phyloP scores from a whole-genome alignment of 2,888 invertebrate genomes.

The Hyposoter dolosus region DNA sequence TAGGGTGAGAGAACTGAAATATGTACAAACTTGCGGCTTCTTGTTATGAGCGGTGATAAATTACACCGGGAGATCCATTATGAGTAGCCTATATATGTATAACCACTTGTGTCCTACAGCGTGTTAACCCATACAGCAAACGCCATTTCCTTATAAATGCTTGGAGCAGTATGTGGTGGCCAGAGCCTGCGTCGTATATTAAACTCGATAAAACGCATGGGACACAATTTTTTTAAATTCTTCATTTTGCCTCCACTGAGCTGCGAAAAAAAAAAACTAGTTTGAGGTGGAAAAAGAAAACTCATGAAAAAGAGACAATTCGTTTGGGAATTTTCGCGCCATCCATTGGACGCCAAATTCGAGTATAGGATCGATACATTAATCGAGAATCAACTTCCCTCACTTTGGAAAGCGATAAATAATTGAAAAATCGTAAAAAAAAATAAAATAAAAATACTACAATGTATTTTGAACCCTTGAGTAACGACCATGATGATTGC shows the following conservation, averaged over 20 bases:
- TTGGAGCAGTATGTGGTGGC: neutral
- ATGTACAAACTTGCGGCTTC: slow-evolving; percentile 82
- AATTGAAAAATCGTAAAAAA: no score
- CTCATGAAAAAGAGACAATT: neutral
- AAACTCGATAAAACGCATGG: slow-evolving; percentile 8
- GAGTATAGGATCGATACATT: no score
- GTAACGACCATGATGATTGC: no score
- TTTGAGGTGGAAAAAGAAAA: neutral
- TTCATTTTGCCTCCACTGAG: neutral
- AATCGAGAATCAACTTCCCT: no score
- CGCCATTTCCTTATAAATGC: neutral
- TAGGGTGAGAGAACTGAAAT: slow-evolving; percentile 77
- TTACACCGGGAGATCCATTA: slow-evolving; percentile 74
- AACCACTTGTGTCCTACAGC: slow-evolving; percentile 41
- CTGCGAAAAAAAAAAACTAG: neutral
- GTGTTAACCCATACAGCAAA: slow-evolving; percentile 22
- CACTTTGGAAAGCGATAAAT: no score
- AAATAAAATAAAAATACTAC: no score
- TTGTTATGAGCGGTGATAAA: slow-evolving; percentile 83
- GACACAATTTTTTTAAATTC: neutral
- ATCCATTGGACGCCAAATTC: no score
- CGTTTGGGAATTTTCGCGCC: no score
- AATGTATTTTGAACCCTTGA: no score
- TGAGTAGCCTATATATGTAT: slow-evolving; percentile 45
- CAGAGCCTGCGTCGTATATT: neutral